Evolutionary conservation across 2,888 invertebrate genomes (phyloP).

Genomic region (Ganaspis brasiliensis): DNA sequence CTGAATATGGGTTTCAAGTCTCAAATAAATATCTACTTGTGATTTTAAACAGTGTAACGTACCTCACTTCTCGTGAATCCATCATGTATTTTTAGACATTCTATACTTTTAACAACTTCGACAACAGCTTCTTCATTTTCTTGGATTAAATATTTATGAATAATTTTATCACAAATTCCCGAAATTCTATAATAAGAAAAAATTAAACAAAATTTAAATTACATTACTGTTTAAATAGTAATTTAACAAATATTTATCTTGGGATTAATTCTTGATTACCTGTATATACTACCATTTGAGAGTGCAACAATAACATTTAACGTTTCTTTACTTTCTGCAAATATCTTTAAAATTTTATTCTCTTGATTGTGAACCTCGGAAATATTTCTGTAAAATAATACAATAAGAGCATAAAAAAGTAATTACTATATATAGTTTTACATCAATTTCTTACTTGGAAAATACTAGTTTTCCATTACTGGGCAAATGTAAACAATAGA

Average conservation of each 20-base stretch:
- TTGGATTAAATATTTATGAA: conserved; percentile 54
- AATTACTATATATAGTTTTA: neutral
- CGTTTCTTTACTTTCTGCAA: conserved; percentile 51
- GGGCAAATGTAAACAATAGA: conserved; percentile 73
- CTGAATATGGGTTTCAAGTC: too few species aligned
- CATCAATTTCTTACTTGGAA: conserved; percentile 66
- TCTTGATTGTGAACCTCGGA: conserved; percentile 58
- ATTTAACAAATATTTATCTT: too few species aligned
- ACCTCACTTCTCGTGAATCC: conserved; percentile 57
- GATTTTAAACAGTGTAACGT: conserved; percentile 23
- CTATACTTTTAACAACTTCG: conserved; percentile 55
- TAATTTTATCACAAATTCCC: conserved; percentile 31
- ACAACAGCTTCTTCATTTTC: conserved; percentile 51
- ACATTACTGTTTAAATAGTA: neutral
- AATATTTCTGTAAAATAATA: conserved; percentile 49
- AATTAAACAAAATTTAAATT: neutral
- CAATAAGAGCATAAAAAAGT: neutral
- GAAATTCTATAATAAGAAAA: conserved; percentile 9
- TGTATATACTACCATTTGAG: conserved; percentile 64
- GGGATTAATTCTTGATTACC: conserved; percentile 57
- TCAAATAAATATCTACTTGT: too few species aligned
- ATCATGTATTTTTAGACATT: conserved; percentile 60
- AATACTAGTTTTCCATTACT: conserved; percentile 66
- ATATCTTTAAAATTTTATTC: conserved; percentile 46
- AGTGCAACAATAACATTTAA: conserved; percentile 58